phyloP scores from a whole-genome alignment of 2,113 vertebrate species.

The Ceratotherium simum region DNA sequence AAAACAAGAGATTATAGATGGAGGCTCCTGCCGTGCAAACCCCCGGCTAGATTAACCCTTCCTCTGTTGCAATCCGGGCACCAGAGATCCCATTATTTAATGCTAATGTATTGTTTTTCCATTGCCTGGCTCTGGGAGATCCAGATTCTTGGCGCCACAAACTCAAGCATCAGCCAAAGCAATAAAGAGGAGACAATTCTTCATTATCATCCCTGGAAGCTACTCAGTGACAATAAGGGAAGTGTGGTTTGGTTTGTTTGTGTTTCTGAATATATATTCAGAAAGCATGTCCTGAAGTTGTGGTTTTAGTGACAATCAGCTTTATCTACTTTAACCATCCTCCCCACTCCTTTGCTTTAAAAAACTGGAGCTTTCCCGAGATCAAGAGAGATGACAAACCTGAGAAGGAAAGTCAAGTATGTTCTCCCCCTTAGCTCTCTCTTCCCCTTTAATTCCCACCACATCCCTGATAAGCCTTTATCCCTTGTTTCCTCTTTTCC shows the following conservation, averaged over 20 bases:
- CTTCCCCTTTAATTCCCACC: neutral
- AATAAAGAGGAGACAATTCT: conserved; percentile 82
- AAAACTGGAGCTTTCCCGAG: neutral
- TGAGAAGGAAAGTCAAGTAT: neutral
- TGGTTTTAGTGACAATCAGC: neutral
- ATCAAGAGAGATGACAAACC: neutral
- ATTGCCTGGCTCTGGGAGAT: conserved; percentile 72
- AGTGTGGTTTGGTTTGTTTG: conserved; percentile 35
- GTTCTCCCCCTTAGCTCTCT: neutral
- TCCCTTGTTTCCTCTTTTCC: neutral
- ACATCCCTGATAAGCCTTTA: neutral
- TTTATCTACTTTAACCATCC: neutral
- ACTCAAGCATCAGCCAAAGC: conserved; percentile 62
- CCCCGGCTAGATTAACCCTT: conserved; percentile 77
- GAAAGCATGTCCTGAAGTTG: conserved; percentile 22
- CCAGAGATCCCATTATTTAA: conserved; percentile 77
- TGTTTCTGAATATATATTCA: conserved; percentile 37
- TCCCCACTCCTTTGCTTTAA: neutral
- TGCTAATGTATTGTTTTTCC: conserved; percentile 67
- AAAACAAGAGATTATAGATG: conserved; percentile 77
- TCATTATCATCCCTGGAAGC: conserved; percentile 82
- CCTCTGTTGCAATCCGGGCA: neutral
- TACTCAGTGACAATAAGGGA: neutral
- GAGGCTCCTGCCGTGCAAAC: conserved; percentile 54
- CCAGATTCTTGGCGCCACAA: conserved; percentile 71